These are phyloP conservation scores for Protobothrops mucrosquamatus DNA, from an alignment of 2,113 vertebrate species.

Conservation along the genomic window DNA sequence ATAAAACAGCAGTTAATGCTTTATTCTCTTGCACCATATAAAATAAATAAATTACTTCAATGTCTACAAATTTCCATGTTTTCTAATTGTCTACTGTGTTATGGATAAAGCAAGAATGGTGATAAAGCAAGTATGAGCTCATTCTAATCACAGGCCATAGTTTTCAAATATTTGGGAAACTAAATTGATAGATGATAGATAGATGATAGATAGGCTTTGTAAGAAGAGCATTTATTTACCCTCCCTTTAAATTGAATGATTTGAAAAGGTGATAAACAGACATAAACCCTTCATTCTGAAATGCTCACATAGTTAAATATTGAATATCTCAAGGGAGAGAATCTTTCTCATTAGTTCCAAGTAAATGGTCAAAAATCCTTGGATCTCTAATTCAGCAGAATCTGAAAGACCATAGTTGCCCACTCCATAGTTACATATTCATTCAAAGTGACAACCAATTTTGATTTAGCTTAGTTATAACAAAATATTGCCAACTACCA, in stretches of 20 bases:
- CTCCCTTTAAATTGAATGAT: not conserved
- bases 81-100: not conserved
- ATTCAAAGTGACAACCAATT: not conserved
- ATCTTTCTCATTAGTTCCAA: not conserved
- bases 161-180: too few species aligned
- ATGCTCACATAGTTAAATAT: not conserved
- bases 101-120: not conserved
- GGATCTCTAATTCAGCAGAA: not conserved
- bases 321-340: not conserved
- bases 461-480: not conserved
- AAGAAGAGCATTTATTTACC: not conserved
- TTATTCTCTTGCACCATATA: not conserved
- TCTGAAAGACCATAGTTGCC: not conserved
- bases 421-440: not conserved
- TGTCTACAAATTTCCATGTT: not conserved
- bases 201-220: not conserved
- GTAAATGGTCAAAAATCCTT: not conserved
- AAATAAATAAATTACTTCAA: not conserved
- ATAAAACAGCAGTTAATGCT: too few species aligned
- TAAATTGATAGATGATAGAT: not conserved
- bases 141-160: not conserved
- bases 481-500: not conserved
- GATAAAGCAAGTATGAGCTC: not conserved
- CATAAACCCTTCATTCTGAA: not conserved
- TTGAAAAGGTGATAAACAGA: not conserved